Conservation (phyloP, 2,113 vertebrate genomes). For the Periophthalmodon schlosseri region DNA sequence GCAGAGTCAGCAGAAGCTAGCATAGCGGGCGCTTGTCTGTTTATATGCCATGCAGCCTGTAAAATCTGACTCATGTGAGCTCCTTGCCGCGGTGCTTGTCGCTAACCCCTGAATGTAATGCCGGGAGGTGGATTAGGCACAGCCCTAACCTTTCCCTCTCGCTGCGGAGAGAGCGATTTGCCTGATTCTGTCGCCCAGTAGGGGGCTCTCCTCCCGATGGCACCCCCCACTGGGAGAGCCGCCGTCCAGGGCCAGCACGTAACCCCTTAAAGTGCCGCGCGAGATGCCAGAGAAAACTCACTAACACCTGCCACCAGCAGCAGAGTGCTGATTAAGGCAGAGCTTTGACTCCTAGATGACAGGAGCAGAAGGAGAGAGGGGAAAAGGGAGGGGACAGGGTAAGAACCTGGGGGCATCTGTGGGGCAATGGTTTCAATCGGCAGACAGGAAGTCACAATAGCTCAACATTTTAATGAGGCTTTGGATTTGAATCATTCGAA, state of each 20-base stretch:
- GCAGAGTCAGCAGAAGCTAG: background rate
- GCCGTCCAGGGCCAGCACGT: slow-evolving; percentile 40
- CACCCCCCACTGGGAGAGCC: slow-evolving; percentile 63
- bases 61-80: slow-evolving; percentile 14
- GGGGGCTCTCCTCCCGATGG: slow-evolving; percentile 69
- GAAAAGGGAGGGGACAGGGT: slow-evolving; percentile 20
- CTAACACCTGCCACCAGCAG: slow-evolving; percentile 74
- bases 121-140: slow-evolving; percentile 34
- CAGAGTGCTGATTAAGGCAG: slow-evolving; percentile 75
- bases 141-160: slow-evolving; percentile 60
- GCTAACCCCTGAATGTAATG: slow-evolving; percentile 32
- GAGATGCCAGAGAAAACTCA: slow-evolving; percentile 65
- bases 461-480: slow-evolving; percentile 1
- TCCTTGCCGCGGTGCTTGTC: slow-evolving; percentile 1
- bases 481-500: slow-evolving; percentile 25
- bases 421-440: slow-evolving; percentile 35
- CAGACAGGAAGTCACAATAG: slow-evolving; percentile 51
- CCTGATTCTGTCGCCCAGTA: slow-evolving; percentile 70
- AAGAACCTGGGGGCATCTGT: slow-evolving; percentile 15
- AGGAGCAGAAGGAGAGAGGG: slow-evolving; percentile 62
- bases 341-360: slow-evolving; percentile 68
- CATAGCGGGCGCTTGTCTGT: background rate
- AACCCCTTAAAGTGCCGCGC: slow-evolving; percentile 64
- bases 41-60: background rate
- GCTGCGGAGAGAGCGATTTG: slow-evolving; percentile 71